These are phyloP conservation scores for Cacoxenus indagator DNA, from an alignment of 2,888 invertebrate species.

Conservation along the genomic window DNA sequence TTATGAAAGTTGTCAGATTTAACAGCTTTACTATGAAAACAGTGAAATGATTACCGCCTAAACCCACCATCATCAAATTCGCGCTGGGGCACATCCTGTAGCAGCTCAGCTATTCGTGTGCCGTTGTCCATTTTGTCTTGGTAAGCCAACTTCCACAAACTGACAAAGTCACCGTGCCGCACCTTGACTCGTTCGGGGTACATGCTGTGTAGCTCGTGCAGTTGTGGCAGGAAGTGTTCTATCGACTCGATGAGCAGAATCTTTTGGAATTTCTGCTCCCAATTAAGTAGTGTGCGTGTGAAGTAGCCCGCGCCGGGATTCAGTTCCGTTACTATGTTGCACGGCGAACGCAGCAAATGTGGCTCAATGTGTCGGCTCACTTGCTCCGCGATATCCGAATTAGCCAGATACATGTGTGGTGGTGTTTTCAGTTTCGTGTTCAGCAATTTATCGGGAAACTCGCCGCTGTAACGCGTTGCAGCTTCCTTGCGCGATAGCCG, in stretches of 20 bases:
- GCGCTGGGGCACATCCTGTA: conserved; percentile 72
- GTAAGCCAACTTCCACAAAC: conserved; percentile 74
- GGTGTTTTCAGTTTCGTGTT: conserved; percentile 61
- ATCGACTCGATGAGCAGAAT: conserved; percentile 76
- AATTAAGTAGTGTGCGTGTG: conserved; percentile 74
- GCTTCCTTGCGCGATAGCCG: conserved; percentile 36
- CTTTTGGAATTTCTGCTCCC: conserved; percentile 68
- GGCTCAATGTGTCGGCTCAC: conserved; percentile 56
- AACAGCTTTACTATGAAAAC: too few relatives aligned
- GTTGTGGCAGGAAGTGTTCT: conserved; percentile 71
- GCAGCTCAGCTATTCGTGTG: conserved; percentile 72
- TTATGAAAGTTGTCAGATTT: too few relatives aligned
- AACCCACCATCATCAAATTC: conserved; percentile 71
- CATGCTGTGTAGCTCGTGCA: conserved; percentile 63
- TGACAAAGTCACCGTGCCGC: conserved; percentile 74
- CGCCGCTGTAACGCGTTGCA: conserved; percentile 44
- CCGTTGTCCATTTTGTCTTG: conserved; percentile 75
- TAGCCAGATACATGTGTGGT: conserved; percentile 57
- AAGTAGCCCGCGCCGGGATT: conserved; percentile 80
- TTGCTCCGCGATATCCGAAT: conserved; percentile 49
- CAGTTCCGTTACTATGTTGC: conserved; percentile 73
- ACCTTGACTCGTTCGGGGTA: conserved; percentile 59
- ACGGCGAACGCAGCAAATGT: conserved; percentile 42
- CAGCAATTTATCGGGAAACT: conserved; percentile 62
- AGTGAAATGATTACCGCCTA: too few relatives aligned